Percentiles rank a stretch among this genome's conserved stretches.
phyloP scores from a whole-genome alignment of 2,797 vertebrate species.

The Dicrostonyx torquatus region DNA sequence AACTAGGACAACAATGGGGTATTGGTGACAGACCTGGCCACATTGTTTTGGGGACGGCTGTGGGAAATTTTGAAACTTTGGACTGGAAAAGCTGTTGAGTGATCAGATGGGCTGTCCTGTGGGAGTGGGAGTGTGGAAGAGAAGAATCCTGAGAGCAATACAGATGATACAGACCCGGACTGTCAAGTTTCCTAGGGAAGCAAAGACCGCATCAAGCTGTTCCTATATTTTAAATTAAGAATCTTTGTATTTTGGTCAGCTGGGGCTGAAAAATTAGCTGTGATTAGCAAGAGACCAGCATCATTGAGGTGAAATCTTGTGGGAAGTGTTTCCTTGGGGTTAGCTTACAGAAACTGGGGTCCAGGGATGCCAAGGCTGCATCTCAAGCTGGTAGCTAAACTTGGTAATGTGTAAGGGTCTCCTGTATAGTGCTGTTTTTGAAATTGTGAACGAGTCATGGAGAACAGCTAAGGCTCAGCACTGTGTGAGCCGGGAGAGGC shows the following conservation, averaged over 20 bases:
- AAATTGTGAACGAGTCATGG: neutral
- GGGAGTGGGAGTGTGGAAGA: neutral
- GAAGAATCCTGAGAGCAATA: neutral
- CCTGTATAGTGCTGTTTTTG: neutral
- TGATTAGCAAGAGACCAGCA: neutral
- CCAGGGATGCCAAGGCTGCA: neutral
- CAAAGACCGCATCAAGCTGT: neutral
- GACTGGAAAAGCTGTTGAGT: neutral
- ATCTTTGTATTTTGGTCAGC: neutral
- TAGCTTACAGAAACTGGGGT: neutral
- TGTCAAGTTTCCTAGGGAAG: neutral
- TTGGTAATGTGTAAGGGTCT: neutral
- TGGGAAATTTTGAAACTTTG: neutral
- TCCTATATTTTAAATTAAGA: neutral
- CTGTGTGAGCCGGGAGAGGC: neutral
- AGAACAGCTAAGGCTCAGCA: neutral
- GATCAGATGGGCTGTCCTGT: neutral
- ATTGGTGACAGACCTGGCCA: neutral
- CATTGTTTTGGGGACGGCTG: neutral
- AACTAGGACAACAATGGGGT: neutral
- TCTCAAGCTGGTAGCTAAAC: neutral
- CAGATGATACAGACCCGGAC: neutral
- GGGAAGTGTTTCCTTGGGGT: neutral
- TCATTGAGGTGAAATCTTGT: neutral
- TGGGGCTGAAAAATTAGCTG: neutral